Base-by-base conservation (phyloP, 2,797 vertebrate species). In the Uromys caudimaculatus region DNA sequence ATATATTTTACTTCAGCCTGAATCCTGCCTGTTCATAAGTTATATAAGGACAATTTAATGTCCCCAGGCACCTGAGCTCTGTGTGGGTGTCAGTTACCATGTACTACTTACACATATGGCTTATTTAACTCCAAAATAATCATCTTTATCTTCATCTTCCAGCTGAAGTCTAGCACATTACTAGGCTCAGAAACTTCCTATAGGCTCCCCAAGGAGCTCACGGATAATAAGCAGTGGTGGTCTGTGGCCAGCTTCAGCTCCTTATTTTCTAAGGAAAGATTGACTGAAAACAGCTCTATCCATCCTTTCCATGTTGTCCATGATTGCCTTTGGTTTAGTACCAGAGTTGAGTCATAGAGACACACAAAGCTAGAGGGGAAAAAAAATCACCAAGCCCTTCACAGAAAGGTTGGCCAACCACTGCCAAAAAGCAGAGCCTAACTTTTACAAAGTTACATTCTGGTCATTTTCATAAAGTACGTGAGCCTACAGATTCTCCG, bases 61-160 rank as follows among this genome's bases (percentile, higher is more conserved):
- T 89, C 54, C 47, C 52, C 76, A 91, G 14, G 47, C 32, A 62
- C 60, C 54, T 89, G 32, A 52, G 8, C 89, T 67, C 76, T 47
- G 21, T 64, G 52, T 71, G 7, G 85, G 86, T 84, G 69, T 44
- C 52, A 92, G 21, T 44, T 44, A 81, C 75, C 35, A 77, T 2
- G 73, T 13, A 69, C 4, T 38, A 81, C 41, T 85, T 89, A 71
- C 12, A 60, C 3, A 23, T 62, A 54, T 6, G 11, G 1, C 60
- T 95, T 85, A n/a, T 84, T 96, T 91, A 60, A 85, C 93, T 79
- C 56, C 83, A 75, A 93, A 90, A 92, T 78, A 62, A 32, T 89
- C 0, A 9, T 71, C 52, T 75, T 52, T 60, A 41, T 79, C 64
- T 78, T 81, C 75, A 52, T 75, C 73, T 84, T 76, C 75, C 41